Evolutionary conservation across 2,888 invertebrate species (phyloP).

Genomic region (Aethes cnicana): DNA sequence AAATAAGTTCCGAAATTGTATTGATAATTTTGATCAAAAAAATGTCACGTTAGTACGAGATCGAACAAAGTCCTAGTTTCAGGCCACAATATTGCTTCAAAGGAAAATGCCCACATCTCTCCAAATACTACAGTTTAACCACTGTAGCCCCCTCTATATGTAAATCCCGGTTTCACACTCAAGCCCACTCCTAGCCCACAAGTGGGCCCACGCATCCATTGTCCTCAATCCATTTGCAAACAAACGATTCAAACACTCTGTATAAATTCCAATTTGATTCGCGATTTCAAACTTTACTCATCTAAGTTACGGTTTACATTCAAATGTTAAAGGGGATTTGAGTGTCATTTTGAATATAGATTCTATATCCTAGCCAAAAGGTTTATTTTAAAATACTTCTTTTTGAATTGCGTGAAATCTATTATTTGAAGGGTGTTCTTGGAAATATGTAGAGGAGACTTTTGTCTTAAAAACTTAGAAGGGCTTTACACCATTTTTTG

Average conservation of each 20-base stretch:
- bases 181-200: conserved; percentile 25
- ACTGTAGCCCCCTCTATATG: conserved; percentile 19
- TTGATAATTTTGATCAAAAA: no score
- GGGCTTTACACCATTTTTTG: no score
- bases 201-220: conserved; percentile 28
- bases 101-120: no score
- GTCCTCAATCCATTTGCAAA: conserved; percentile 31
- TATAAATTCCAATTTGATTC: background rate
- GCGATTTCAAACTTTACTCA: background rate
- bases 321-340: background rate
- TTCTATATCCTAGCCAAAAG: conserved; percentile 7
- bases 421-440: conserved; percentile 28
- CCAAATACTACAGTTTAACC: no score
- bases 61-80: no score
- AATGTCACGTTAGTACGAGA: no score
- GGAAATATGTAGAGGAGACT: no score
- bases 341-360: background rate
- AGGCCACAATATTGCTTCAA: no score
- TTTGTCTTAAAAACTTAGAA: no score
- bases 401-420: conserved; percentile 20
- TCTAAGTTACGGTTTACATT: background rate
- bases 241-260: conserved; percentile 23
- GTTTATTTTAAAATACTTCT: conserved; percentile 9
- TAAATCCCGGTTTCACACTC: conserved; percentile 28
- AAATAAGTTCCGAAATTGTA: no score